Base-by-base conservation (phyloP, 2,888 invertebrate genomes). In the Trichopria drosophilae region DNA sequence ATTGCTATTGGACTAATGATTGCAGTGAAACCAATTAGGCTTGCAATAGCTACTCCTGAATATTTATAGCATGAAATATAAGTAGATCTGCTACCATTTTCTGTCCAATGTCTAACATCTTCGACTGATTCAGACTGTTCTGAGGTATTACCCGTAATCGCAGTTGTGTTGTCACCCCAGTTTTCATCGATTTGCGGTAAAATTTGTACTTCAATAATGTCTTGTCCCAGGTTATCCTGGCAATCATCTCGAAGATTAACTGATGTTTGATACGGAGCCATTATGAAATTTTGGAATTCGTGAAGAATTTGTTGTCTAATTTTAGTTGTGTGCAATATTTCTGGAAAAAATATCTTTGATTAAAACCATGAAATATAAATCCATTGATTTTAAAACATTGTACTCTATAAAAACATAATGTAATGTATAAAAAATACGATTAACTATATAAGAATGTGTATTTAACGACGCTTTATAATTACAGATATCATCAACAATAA, bases 161-260 rank as follows among this genome's bases (percentile, higher is more conserved):
- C 96, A 1, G 97, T 97, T 0, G 96, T 96, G 67, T 93, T 96
- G 76, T 97, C 97, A n/a, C 93, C 95, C 97, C 97, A 97, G 75
- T 95, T 95, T 69, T 97, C 97, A 77, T 97, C 97, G n/a, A n/a
- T n/a, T 78, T 95, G 90, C 0, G 94, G 94, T 50, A 96, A 78
- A 60, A 96, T 95, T 79, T 96, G 95, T 26, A 96, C 95, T 79
- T 96, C 95, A 39, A 96, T 94, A 9, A 93, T 89, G 77, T 94
- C 93, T 71, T 92, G 92, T 0, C 90, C 90, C 56, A 90, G 87
- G 60, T 87, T 88, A 58, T 90, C 90, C 15, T 85, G 86, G 65
- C 85, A 87, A 41, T 73, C 73, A 2, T 69, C 66, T 19, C 75
- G 60, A 53, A 90, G 81, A 60, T 89, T 90, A 0, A 91, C 89